Conservation (phyloP, 2,797 vertebrate species). For the Cryptoprocta ferox region DNA sequence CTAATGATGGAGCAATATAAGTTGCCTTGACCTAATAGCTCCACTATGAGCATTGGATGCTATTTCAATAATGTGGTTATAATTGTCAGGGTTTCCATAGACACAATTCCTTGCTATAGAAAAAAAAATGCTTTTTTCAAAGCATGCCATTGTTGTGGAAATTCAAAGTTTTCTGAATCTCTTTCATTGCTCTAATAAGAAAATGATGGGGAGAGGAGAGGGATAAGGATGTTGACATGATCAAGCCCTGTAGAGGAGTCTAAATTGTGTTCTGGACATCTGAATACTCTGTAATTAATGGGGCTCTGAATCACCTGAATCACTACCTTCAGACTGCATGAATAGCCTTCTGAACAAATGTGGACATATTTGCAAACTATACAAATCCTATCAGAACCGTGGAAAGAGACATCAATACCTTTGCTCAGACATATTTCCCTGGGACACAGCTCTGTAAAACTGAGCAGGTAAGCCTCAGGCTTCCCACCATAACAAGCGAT, state of each 20-base stretch:
- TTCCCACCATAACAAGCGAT: background rate
- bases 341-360: constrained; percentile 51
- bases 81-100: constrained; percentile 45
- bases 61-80: background rate
- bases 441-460: background rate
- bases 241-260: background rate
- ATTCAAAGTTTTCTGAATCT: constrained; percentile 49
- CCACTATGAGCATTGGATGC: background rate
- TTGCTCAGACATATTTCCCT: background rate
- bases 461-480: background rate
- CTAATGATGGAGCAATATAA: background rate
- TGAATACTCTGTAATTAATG: constrained; percentile 24
- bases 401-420: constrained; percentile 39
- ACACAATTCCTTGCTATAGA: background rate
- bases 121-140: constrained; percentile 24
- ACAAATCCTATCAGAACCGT: background rate
- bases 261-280: constrained; percentile 14
- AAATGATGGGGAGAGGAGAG: constrained; percentile 8
- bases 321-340: background rate
- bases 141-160: constrained; percentile 44
- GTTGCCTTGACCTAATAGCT: background rate
- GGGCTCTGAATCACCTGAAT: background rate
- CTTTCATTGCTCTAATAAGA: constrained; percentile 56
- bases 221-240: constrained; percentile 10
- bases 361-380: constrained; percentile 3